Evolutionary conservation across 2,888 invertebrate species (phyloP).

Genomic region (Anticlea derivata): DNA sequence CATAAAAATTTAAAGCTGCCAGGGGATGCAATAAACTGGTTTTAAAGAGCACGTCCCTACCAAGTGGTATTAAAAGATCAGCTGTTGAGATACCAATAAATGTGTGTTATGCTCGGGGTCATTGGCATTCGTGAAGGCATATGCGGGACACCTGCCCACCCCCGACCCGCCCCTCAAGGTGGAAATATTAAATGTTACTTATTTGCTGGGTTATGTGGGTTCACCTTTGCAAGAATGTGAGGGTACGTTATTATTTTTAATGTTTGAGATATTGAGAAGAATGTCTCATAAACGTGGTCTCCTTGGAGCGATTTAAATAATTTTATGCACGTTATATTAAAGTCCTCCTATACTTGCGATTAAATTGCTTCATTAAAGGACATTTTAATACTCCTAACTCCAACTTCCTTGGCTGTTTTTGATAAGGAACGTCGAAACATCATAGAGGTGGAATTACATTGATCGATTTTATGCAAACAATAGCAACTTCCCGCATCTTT

Average conservation of each 20-base stretch:
- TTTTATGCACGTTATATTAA: not conserved
- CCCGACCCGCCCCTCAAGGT: slow-evolving; percentile 61
- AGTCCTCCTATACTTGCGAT: too few relatives aligned
- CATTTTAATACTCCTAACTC: slow-evolving; percentile 5
- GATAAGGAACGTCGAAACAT: too few relatives aligned
- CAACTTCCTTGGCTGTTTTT: too few relatives aligned
- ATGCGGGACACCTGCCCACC: slow-evolving; percentile 76
- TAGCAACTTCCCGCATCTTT: too few relatives aligned
- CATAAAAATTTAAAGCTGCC: slow-evolving; percentile 31
- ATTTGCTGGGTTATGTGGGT: slow-evolving; percentile 62
- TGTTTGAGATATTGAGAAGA: slow-evolving; percentile 26
- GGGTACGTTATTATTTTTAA: slow-evolving; percentile 34
- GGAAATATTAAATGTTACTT: slow-evolving; percentile 80
- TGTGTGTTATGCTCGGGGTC: slow-evolving; percentile 53
- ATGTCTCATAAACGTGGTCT: slow-evolving; percentile 13
- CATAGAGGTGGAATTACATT: too few relatives aligned
- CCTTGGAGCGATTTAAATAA: slow-evolving; percentile 1
- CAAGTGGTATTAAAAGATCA: slow-evolving; percentile 49
- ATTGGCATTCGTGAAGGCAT: slow-evolving; percentile 78
- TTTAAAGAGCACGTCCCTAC: slow-evolving; percentile 33
- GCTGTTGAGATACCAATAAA: slow-evolving; percentile 46
- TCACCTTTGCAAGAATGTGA: slow-evolving; percentile 41
- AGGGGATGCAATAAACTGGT: slow-evolving; percentile 33
- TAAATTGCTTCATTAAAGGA: not conserved
- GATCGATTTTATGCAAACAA: too few relatives aligned